Evolutionary conservation across 2,888 invertebrate genomes (phyloP).

Genomic region (Netelia inedita): DNA sequence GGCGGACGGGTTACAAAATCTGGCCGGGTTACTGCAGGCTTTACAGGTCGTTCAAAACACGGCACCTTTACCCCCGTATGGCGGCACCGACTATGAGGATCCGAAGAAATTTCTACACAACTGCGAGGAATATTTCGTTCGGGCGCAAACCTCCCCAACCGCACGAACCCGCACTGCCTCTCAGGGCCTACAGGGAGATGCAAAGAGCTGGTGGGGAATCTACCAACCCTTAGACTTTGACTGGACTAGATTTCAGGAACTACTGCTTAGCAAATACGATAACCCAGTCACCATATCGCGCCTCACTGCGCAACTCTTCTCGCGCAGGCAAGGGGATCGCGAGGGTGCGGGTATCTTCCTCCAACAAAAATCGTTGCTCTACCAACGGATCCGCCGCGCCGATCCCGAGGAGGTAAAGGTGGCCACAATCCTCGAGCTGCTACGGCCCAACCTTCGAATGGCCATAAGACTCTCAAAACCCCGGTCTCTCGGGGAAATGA

Average conservation of each 20-base stretch:
- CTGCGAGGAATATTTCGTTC: not conserved
- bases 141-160: not conserved
- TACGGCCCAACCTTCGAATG: not conserved
- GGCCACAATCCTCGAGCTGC: not conserved
- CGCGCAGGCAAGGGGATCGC: too few species aligned
- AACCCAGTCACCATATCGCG: not conserved
- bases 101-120: not conserved
- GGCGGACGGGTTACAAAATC: not conserved
- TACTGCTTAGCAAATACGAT: not conserved
- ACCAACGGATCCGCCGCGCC: slow-evolving; percentile 5
- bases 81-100: not conserved
- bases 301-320: slow-evolving; percentile 12
- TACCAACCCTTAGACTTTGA: slow-evolving; percentile 9
- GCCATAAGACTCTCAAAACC: not conserved
- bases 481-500: not conserved
- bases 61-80: not conserved
- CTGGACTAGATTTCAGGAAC: slow-evolving; percentile 5
- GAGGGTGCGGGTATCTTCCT: slow-evolving; percentile 4
- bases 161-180: not conserved
- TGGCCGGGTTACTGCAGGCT: too few species aligned
- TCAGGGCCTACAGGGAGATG: not conserved
- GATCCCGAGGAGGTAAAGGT: too few species aligned
- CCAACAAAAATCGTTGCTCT: not conserved
- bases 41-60: too few species aligned
- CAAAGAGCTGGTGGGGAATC: not conserved